phyloP scores from a whole-genome alignment of 2,888 invertebrate genomes.

The Oligia strigilis region DNA sequence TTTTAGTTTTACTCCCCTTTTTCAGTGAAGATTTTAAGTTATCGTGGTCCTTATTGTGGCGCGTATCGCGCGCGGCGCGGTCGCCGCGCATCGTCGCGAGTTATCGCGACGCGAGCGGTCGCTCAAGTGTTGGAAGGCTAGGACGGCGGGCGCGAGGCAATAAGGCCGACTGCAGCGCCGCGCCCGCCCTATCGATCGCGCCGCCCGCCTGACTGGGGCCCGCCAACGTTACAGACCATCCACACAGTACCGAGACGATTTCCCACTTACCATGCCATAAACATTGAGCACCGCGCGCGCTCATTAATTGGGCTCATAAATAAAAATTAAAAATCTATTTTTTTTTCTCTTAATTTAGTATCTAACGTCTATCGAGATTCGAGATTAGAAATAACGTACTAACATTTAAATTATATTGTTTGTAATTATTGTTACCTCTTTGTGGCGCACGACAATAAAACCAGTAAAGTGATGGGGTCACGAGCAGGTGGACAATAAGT shows the following conservation, averaged over 20 bases:
- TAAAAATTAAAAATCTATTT: constrained; percentile 9
- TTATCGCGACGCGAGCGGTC: constrained; percentile 79
- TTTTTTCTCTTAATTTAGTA: neutral
- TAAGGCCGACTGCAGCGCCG: constrained; percentile 84
- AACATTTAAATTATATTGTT: neutral
- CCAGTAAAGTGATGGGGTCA: constrained; percentile 32
- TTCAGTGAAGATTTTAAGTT: constrained; percentile 94
- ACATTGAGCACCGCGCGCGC: constrained; percentile 64
- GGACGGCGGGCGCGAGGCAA: constrained; percentile 60
- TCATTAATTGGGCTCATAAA: constrained; percentile 65
- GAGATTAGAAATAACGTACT: neutral
- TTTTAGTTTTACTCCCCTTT: constrained; percentile 93
- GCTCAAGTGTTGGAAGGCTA: constrained; percentile 75
- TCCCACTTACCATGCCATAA: constrained; percentile 64
- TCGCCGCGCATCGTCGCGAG: constrained; percentile 89
- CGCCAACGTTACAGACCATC: constrained; percentile 64
- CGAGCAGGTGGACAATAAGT: constrained; percentile 24
- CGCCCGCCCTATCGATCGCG: constrained; percentile 85
- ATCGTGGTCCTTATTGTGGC: constrained; percentile 91
- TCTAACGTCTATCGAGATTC: neutral
- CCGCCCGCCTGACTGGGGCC: constrained; percentile 74
- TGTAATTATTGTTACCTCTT: constrained; percentile 2
- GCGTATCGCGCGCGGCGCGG: constrained; percentile 87
- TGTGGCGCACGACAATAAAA: constrained; percentile 10
- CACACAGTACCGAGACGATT: constrained; percentile 64